phyloP scores from a whole-genome alignment of 2,888 invertebrate species.

The Alsophila aescularia region DNA sequence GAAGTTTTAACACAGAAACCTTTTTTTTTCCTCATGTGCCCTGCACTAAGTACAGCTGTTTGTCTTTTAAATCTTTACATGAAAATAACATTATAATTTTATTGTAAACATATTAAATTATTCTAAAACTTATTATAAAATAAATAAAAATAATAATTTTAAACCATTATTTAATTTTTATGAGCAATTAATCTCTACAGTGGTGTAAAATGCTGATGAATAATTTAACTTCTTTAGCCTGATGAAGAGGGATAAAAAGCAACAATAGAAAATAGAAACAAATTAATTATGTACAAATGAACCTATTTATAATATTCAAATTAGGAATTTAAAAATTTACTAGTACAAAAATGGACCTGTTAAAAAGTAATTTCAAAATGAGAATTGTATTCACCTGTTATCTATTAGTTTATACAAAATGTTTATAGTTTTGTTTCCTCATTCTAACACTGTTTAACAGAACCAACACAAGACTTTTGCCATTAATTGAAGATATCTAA shows the following conservation, averaged over 20 bases:
- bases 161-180: slow-evolving; percentile 24
- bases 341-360: slow-evolving; percentile 3
- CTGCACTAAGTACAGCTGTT: neutral
- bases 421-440: slow-evolving; percentile 32
- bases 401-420: slow-evolving; percentile 15
- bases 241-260: too few species aligned
- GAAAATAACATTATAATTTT: neutral
- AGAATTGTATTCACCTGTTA: slow-evolving; percentile 8
- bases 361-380: neutral
- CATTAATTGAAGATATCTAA: slow-evolving; percentile 54
- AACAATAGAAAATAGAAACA: neutral
- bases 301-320: neutral
- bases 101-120: slow-evolving; percentile 22
- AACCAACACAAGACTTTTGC: slow-evolving; percentile 57
- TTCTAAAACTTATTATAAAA: slow-evolving; percentile 36
- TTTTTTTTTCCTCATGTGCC: slow-evolving; percentile 7
- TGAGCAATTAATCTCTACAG: slow-evolving; percentile 19
- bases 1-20: slow-evolving; percentile 12
- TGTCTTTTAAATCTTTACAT: slow-evolving; percentile 1
- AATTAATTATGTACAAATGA: neutral
- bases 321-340: neutral
- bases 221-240: neutral
- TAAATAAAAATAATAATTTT: slow-evolving; percentile 28
- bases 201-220: slow-evolving; percentile 12
- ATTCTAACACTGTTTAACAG: slow-evolving; percentile 73